phyloP scores from a whole-genome alignment of 2,888 invertebrate genomes.

The Sthenelais limicola region DNA sequence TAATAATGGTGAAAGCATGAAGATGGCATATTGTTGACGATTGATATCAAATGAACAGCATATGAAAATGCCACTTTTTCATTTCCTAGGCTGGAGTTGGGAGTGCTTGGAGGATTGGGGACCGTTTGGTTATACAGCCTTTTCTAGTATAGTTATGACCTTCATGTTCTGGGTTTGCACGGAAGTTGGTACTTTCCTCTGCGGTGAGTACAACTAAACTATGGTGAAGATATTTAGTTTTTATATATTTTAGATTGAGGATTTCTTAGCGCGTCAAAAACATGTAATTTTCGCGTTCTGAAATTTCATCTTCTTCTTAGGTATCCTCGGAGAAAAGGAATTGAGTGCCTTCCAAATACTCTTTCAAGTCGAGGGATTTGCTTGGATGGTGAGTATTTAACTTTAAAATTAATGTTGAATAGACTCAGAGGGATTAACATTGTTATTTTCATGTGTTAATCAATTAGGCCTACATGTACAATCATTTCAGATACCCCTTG shows the following conservation, averaged over 20 bases:
- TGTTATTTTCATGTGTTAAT: too few relatives aligned
- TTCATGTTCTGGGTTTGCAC: conserved; percentile 58
- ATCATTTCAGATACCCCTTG: conserved; percentile 52
- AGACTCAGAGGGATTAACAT: too few relatives aligned
- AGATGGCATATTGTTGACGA: neutral
- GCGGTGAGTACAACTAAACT: conserved; percentile 44
- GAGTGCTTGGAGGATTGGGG: conserved; percentile 54
- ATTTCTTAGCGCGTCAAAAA: neutral
- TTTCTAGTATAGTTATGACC: conserved; percentile 54
- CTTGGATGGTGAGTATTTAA: conserved; percentile 54
- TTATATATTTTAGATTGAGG: too few relatives aligned
- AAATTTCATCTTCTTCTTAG: neutral
- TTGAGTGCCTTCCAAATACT: conserved; percentile 54
- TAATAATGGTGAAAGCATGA: neutral
- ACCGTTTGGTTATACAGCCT: conserved; percentile 46
- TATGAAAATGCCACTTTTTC: neutral
- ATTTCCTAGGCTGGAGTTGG: conserved; percentile 53
- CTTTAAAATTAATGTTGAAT: too few relatives aligned
- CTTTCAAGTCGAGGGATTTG: conserved; percentile 57
- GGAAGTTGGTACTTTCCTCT: conserved; percentile 54
- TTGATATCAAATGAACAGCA: neutral
- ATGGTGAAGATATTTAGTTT: neutral
- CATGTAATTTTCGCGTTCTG: neutral
- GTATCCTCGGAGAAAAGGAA: conserved; percentile 49
- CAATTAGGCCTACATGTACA: neutral